Percentiles rank a stretch among this genome's conserved stretches.
These are phyloP conservation scores for Drymodes brunneopygia DNA, from an alignment of 2,113 vertebrate genomes.

Conservation along the genomic window DNA sequence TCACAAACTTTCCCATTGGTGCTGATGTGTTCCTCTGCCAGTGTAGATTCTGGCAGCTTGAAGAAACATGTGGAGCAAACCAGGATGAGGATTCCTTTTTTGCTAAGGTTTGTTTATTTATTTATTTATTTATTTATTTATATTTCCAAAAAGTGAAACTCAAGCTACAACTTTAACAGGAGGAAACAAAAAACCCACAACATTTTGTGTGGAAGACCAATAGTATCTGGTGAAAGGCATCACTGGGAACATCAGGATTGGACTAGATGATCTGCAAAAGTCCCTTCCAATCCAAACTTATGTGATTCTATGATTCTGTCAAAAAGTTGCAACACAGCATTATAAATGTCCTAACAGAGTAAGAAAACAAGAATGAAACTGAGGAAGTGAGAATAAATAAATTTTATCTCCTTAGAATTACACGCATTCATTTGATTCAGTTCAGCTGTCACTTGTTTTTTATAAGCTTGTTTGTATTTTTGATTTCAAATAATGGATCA, in stretches of 20 bases:
- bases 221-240: neutral
- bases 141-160: neutral
- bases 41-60: neutral
- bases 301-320: neutral
- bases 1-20: accelerated
- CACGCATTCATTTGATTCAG: neutral
- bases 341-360: neutral
- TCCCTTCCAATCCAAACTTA: neutral
- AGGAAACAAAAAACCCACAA: neutral
- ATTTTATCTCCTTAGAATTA: neutral
- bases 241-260: neutral
- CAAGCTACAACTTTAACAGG: neutral
- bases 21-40: neutral
- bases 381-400: neutral
- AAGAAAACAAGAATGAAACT: neutral
- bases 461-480: neutral
- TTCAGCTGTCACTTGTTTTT: neutral
- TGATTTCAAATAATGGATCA: neutral
- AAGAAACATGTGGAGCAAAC: neutral
- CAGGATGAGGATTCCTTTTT: neutral
- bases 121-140: neutral
- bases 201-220: neutral
- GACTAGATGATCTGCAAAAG: neutral
- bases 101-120: neutral
- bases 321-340: neutral